Evolutionary conservation across 2,888 invertebrate genomes (phyloP).

Genomic region (Leucoptera coffeella): DNA sequence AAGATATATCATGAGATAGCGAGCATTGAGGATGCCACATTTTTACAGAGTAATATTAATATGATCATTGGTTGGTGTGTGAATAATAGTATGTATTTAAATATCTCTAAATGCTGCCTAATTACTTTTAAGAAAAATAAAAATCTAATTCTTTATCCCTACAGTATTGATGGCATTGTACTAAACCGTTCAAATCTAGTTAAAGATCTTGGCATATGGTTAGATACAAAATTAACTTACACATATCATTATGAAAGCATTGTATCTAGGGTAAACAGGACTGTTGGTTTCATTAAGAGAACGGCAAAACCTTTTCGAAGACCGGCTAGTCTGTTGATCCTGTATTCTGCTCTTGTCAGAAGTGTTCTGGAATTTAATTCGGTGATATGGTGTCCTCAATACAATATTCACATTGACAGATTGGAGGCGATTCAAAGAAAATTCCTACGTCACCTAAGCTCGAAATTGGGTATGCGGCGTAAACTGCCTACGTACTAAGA

Average conservation of each 20-base stretch:
- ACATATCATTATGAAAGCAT: slow-evolving; percentile 3
- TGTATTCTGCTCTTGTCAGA: slow-evolving; percentile 5
- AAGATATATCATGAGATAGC: background rate
- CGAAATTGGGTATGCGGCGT: too few relatives aligned
- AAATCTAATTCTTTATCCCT: too few relatives aligned
- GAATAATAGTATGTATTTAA: background rate
- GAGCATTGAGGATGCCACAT: background rate
- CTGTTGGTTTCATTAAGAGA: slow-evolving; percentile 5
- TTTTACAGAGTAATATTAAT: slow-evolving; percentile 1
- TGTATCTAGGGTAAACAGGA: slow-evolving; percentile 4
- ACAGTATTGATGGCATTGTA: background rate
- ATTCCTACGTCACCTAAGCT: slow-evolving; percentile 1
- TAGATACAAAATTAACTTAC: slow-evolving; percentile 2
- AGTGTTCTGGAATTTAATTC: slow-evolving; percentile 5
- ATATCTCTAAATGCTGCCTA: background rate
- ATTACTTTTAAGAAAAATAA: background rate
- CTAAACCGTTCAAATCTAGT: background rate
- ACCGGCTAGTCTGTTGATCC: slow-evolving; percentile 1
- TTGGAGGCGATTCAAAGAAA: slow-evolving; percentile 1
- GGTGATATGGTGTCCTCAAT: slow-evolving; percentile 6
- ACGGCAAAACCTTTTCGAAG: slow-evolving; percentile 2
- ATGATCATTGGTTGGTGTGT: background rate
- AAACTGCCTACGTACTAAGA: too few relatives aligned
- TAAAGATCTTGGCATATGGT: background rate
- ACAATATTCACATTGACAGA: slow-evolving; percentile 3